phyloP scores from a whole-genome alignment of 2,113 vertebrate species.

The Bubalus kerabau region DNA sequence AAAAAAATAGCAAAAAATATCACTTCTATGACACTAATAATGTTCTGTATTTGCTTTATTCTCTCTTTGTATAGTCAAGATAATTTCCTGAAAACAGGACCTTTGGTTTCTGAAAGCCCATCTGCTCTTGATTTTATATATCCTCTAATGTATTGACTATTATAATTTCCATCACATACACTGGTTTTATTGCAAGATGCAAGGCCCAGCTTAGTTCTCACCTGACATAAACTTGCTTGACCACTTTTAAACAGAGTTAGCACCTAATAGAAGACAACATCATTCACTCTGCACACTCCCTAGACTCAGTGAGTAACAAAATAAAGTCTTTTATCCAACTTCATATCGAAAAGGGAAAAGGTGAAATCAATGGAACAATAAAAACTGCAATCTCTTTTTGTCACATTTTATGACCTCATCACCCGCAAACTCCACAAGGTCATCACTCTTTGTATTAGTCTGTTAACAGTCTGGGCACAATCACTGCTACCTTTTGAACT shows the following conservation, averaged over 20 bases:
- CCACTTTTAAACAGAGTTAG: slow-evolving; percentile 1
- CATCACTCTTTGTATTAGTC: slow-evolving; percentile 69
- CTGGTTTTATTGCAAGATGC: background rate
- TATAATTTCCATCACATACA: background rate
- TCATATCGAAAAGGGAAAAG: slow-evolving; percentile 69
- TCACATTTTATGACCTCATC: slow-evolving; percentile 73
- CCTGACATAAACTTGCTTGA: background rate
- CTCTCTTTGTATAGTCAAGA: background rate
- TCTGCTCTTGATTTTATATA: slow-evolving; percentile 9
- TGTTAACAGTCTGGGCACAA: slow-evolving; percentile 54
- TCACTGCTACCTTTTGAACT: slow-evolving; percentile 67
- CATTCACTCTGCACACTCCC: slow-evolving; percentile 31
- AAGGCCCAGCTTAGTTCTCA: background rate
- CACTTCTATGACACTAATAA: background rate
- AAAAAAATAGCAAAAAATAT: background rate
- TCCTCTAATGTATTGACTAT: background rate
- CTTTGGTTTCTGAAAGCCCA: background rate
- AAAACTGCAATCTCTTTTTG: slow-evolving; percentile 70
- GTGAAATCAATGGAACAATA: slow-evolving; percentile 75
- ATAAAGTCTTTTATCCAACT: slow-evolving; percentile 62
- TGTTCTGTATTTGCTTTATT: slow-evolving; percentile 28
- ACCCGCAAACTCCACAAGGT: slow-evolving; percentile 46
- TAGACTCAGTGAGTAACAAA: slow-evolving; percentile 51
- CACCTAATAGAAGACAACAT: background rate
- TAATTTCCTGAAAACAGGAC: background rate